phyloP scores from a whole-genome alignment of 2,888 invertebrate species.

The Cryptus viduatorius region DNA sequence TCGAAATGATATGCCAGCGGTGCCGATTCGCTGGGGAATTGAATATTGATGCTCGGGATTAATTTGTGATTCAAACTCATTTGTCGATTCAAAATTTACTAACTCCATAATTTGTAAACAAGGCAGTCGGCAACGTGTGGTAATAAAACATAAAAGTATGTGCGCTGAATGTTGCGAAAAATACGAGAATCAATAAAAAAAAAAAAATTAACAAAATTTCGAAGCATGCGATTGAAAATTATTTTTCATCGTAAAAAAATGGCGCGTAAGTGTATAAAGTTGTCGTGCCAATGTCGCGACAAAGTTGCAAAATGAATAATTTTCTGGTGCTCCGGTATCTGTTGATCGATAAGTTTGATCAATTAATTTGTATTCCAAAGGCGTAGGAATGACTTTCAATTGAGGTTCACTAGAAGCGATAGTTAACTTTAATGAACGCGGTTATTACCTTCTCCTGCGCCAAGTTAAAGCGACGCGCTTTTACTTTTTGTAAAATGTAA shows the following conservation, averaged over 20 bases:
- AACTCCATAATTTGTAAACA: background rate
- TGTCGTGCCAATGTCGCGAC: background rate
- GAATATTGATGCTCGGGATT: slow-evolving; percentile 24
- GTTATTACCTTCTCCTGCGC: background rate
- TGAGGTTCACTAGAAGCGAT: background rate
- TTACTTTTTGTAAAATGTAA: slow-evolving; percentile 56
- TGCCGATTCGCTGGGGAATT: background rate
- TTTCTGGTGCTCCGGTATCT: background rate
- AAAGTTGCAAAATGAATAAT: background rate
- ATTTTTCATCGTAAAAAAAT: too few relatives aligned
- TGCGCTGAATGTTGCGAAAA: too few relatives aligned
- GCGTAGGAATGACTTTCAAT: background rate
- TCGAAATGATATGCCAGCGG: slow-evolving; percentile 29
- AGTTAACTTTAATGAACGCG: slow-evolving; percentile 26
- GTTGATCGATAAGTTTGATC: background rate
- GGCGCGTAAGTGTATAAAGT: too few relatives aligned
- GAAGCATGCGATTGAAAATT: too few relatives aligned
- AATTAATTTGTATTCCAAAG: background rate
- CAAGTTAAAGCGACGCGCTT: slow-evolving; percentile 42
- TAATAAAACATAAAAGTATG: too few relatives aligned
- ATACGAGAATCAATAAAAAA: too few relatives aligned
- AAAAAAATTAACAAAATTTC: too few relatives aligned
- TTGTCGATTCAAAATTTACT: background rate
- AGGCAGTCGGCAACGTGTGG: too few relatives aligned
- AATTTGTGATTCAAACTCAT: slow-evolving; percentile 4